These are phyloP conservation scores for Thereva nobilitata DNA, from an alignment of 2,888 invertebrate species.

Conservation along the genomic window DNA sequence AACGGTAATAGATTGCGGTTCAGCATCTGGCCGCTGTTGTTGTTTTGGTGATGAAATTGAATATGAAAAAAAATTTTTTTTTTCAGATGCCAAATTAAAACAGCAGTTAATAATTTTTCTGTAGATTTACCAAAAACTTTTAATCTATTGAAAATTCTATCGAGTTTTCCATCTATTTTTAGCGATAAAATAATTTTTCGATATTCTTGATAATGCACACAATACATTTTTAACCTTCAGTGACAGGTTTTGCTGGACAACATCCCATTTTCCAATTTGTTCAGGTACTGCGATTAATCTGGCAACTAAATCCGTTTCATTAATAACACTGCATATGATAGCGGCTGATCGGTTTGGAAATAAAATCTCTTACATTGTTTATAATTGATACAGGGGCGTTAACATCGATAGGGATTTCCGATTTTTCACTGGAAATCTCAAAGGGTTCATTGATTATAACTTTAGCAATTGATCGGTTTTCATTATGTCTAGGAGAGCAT, in stretches of 20 bases:
- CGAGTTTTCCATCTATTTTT: conserved; percentile 49
- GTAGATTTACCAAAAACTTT: conserved; percentile 59
- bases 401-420: conserved; percentile 51
- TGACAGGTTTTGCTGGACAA: conserved; percentile 50
- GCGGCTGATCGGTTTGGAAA: conserved; percentile 47
- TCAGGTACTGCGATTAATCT: conserved; percentile 55
- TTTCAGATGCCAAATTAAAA: conserved; percentile 60
- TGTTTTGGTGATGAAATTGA: too few species aligned
- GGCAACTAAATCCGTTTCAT: conserved; percentile 57
- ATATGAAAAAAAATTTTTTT: too few species aligned
- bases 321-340: conserved; percentile 52
- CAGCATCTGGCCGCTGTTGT: too few species aligned
- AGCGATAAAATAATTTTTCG: conserved; percentile 48
- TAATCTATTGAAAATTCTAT: conserved; percentile 51
- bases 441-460: conserved; percentile 46
- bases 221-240: conserved; percentile 52
- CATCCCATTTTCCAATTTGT: conserved; percentile 52
- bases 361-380: conserved; percentile 52
- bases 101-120: conserved; percentile 58
- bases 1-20: too few species aligned
- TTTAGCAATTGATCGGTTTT: conserved; percentile 51
- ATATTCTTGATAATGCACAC: conserved; percentile 50
- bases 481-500: conserved; percentile 54
- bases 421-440: conserved; percentile 49
- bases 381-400: conserved; percentile 54